Conservation (phyloP, 2,888 invertebrate species). For the Drosophila recens region DNA sequence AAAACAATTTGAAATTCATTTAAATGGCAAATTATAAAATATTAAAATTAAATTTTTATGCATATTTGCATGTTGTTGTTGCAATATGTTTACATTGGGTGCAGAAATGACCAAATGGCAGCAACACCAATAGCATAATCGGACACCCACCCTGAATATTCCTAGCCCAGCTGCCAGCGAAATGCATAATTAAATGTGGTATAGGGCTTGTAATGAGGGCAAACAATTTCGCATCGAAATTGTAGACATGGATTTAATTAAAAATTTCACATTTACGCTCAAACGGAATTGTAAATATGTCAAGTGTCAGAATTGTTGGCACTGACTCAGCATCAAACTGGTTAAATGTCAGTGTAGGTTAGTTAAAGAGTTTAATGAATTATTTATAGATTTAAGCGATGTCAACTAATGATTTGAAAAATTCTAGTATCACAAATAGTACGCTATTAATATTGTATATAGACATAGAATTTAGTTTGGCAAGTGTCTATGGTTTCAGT, state of each 20-base stretch:
- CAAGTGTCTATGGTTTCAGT: neutral
- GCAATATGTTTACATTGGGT: conserved; percentile 45
- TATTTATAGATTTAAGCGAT: neutral
- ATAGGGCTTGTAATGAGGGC: conserved; percentile 44
- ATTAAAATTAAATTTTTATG: conserved; percentile 50
- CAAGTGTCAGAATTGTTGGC: conserved; percentile 19
- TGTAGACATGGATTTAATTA: conserved; percentile 58
- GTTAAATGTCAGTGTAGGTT: conserved; percentile 7
- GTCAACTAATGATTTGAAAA: neutral
- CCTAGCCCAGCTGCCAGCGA: conserved; percentile 1
- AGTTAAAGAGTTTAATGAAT: conserved; percentile 6
- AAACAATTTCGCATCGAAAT: conserved; percentile 56
- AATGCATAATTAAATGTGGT: conserved; percentile 63
- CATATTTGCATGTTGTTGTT: conserved; percentile 5
- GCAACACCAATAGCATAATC: conserved; percentile 19
- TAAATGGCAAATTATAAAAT: conserved; percentile 60
- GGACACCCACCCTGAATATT: neutral
- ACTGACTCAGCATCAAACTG: conserved; percentile 3
- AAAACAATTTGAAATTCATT: conserved; percentile 54
- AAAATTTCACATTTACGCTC: conserved; percentile 40
- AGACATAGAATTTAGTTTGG: neutral
- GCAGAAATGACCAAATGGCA: conserved; percentile 32
- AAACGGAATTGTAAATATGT: conserved; percentile 37
- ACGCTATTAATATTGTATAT: neutral
- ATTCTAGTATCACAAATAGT: neutral